phyloP scores from a whole-genome alignment of 2,797 vertebrate genomes.

The Notolabrus celidotus region DNA sequence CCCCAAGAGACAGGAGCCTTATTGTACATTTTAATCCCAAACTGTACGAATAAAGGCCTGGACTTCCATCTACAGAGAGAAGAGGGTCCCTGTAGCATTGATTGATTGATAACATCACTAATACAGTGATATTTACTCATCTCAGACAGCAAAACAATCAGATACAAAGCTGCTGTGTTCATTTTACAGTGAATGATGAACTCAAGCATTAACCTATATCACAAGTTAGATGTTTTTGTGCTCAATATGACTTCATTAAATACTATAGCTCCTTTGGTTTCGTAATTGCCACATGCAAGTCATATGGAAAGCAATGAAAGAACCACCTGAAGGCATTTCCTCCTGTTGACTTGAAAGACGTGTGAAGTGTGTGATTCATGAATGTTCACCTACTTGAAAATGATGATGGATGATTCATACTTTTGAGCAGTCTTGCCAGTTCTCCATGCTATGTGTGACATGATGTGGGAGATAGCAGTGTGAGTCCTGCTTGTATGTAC shows the following conservation, averaged over 20 bases:
- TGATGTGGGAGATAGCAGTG: neutral
- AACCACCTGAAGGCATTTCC: neutral
- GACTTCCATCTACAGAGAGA: too few relatives aligned
- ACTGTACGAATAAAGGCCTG: too few relatives aligned
- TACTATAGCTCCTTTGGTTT: neutral
- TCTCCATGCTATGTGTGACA: neutral
- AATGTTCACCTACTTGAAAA: neutral
- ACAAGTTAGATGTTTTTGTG: neutral
- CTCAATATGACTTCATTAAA: neutral
- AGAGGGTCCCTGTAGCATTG: neutral
- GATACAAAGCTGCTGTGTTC: neutral
- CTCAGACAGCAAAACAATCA: neutral
- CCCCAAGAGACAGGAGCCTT: conserved; percentile 1
- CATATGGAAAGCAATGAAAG: neutral
- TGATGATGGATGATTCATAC: neutral
- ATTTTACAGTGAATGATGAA: neutral
- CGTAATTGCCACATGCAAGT: neutral
- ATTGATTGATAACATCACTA: neutral
- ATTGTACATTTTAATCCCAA: neutral
- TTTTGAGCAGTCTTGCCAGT: neutral
- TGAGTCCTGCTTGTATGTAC: neutral
- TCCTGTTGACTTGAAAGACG: neutral
- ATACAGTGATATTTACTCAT: neutral
- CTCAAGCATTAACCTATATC: neutral
- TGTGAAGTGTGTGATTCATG: neutral